A percentile compares a stretch with the other conserved stretches of the same genome.
Evolutionary conservation across 1,140 invertebrate genomes (phyloP).

Genomic region (Pogonognathellus flavescens): DNA sequence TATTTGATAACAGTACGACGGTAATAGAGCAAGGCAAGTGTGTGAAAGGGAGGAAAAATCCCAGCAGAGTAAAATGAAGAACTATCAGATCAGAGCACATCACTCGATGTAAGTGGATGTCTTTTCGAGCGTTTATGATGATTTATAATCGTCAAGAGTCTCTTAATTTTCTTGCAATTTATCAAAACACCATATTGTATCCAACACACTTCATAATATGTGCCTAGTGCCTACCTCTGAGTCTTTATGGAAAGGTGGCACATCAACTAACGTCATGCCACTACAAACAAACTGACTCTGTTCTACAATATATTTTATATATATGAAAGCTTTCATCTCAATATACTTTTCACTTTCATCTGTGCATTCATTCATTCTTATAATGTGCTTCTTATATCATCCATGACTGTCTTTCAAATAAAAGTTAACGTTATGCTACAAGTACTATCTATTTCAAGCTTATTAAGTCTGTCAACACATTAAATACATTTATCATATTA

Average conservation of each 20-base stretch:
- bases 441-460: too few relatives aligned
- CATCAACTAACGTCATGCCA: not conserved
- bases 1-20: not conserved
- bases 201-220: conserved; percentile 11
- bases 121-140: conserved; percentile 62
- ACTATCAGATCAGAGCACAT: conserved; percentile 52
- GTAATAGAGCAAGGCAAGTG: not conserved
- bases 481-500: too few relatives aligned
- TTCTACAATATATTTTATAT: not conserved
- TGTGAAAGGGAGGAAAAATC: conserved; percentile 51
- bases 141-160: conserved; percentile 65
- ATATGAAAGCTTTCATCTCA: too few relatives aligned
- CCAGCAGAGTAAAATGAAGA: conserved; percentile 33
- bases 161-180: conserved; percentile 66
- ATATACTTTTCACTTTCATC: too few relatives aligned
- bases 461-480: too few relatives aligned
- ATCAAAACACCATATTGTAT: conserved; percentile 57
- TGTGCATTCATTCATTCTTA: too few relatives aligned
- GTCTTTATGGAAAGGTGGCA: conserved; percentile 7
- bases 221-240: not conserved
- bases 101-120: conserved; percentile 44
- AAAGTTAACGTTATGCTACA: too few relatives aligned
- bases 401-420: too few relatives aligned
- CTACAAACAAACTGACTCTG: not conserved
- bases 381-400: too few relatives aligned